phyloP scores from a whole-genome alignment of 2,113 vertebrate species.

The Motacilla alba region DNA sequence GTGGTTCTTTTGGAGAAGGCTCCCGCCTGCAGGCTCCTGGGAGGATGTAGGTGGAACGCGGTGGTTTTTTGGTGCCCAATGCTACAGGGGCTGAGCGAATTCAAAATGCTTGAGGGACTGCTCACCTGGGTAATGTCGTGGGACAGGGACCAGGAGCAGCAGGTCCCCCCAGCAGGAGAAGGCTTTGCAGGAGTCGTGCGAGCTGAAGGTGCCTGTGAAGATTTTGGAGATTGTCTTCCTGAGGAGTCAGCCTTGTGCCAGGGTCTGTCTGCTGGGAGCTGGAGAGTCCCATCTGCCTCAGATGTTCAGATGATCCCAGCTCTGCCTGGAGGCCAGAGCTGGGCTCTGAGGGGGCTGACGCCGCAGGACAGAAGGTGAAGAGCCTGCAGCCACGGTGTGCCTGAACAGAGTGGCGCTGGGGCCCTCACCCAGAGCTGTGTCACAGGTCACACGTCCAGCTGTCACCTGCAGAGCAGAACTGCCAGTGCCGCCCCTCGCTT shows the following conservation, averaged over 20 bases:
- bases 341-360: background rate
- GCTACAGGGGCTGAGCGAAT: fast-evolving
- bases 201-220: background rate
- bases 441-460: fast-evolving
- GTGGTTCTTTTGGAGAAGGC: too few relatives aligned
- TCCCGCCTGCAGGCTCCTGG: fast-evolving
- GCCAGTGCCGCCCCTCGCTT: background rate
- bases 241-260: fast-evolving
- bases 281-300: background rate
- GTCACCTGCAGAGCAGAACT: background rate
- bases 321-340: background rate
- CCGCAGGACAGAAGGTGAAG: background rate
- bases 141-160: background rate
- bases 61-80: fast-evolving
- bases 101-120: fast-evolving
- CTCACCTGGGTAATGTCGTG: background rate
- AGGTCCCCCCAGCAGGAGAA: background rate
- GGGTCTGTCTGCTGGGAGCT: fast-evolving
- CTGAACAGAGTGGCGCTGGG: fast-evolving
- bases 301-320: background rate
- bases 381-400: fast-evolving
- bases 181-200: fast-evolving
- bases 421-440: background rate
- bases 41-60: fast-evolving
- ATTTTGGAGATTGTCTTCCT: background rate